phyloP scores from a whole-genome alignment of 1,140 invertebrate genomes.

The Saccostrea echinata region DNA sequence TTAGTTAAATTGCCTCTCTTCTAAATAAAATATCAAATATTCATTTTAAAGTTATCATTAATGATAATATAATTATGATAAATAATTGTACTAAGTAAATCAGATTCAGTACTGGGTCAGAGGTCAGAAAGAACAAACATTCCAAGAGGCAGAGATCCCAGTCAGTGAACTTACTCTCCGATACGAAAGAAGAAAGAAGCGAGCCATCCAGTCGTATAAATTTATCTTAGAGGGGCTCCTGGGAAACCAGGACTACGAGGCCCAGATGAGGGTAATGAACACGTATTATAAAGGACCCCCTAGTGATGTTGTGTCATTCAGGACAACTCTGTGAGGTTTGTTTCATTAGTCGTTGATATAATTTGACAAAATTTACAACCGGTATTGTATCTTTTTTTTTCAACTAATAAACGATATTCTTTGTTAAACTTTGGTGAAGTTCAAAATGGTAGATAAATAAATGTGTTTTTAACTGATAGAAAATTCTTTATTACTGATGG shows the following conservation, averaged over 20 bases:
- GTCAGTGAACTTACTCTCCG: constrained; percentile 35
- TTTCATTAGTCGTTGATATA: no score
- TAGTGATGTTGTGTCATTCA: constrained; percentile 58
- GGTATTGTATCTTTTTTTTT: no score
- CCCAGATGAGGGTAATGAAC: constrained; percentile 67
- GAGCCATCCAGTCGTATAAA: constrained; percentile 49
- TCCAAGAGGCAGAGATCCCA: constrained; percentile 63
- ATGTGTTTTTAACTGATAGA: no score
- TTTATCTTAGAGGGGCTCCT: constrained; percentile 59
- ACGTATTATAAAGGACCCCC: constrained; percentile 69
- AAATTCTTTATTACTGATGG: no score
- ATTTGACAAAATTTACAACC: no score
- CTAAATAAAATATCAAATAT: no score
- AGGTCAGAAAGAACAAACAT: constrained; percentile 53
- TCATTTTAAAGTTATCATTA: no score
- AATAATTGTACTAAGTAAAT: not conserved
- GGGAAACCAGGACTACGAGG: constrained; percentile 66
- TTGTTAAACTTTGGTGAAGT: no score
- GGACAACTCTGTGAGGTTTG: constrained; percentile 65
- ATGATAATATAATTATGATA: no score
- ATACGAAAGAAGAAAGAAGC: constrained; percentile 41
- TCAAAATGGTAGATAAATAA: not conserved
- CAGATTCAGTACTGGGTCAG: constrained; percentile 69
- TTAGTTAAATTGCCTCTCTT: no score
- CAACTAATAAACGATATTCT: no score